Evolutionary conservation across 2,797 vertebrate genomes (phyloP).

Genomic region (Sarcophilus harrisii): DNA sequence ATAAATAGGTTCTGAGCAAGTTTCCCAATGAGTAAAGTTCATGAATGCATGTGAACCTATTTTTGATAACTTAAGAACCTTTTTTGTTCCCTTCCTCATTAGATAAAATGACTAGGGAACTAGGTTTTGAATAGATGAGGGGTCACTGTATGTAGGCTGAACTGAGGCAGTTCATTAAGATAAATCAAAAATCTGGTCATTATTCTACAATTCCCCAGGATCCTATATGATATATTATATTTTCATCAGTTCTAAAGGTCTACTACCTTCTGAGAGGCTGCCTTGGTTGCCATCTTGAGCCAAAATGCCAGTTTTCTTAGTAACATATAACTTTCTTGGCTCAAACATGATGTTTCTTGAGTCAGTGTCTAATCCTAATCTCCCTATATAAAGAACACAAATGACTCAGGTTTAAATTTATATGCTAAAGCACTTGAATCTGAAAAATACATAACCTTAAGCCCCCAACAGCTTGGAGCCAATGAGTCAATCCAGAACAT

Average conservation of each 20-base stretch:
- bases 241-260: slow-evolving; percentile 15
- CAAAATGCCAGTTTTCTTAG: slow-evolving; percentile 60
- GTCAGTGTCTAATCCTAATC: background rate
- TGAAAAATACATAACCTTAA: background rate
- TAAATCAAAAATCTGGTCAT: background rate
- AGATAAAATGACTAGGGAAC: background rate
- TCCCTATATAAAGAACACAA: slow-evolving; percentile 50
- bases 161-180: background rate
- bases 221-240: slow-evolving; percentile 2
- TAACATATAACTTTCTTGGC: slow-evolving; percentile 58
- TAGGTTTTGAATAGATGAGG: background rate
- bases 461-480: background rate
- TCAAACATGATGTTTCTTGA: slow-evolving; percentile 59
- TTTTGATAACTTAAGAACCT: background rate
- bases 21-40: background rate
- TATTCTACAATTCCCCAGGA: slow-evolving; percentile 38
- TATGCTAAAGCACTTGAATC: background rate
- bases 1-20: too few relatives aligned
- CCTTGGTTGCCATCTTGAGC: background rate
- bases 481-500: background rate
- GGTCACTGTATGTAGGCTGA: background rate
- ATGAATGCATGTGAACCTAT: background rate
- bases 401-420: background rate
- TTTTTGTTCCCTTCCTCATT: background rate
- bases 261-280: background rate